Evolutionary conservation across 2,113 vertebrate species (phyloP).

Genomic region (Pedionomus torquatus): DNA sequence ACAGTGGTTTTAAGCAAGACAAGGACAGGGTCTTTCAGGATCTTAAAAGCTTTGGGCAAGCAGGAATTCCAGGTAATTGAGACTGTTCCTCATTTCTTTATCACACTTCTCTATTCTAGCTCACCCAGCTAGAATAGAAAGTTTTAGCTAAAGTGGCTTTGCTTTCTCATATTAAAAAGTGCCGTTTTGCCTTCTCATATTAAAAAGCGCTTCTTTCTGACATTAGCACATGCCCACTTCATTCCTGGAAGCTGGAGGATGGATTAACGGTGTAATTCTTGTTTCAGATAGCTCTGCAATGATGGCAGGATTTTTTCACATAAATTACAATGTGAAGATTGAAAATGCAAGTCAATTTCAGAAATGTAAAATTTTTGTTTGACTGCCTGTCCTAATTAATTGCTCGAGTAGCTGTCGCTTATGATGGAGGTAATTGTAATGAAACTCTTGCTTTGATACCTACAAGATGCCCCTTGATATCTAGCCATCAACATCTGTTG

Average conservation of each 20-base stretch:
- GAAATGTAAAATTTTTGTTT: not conserved
- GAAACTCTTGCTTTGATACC: conserved; percentile 21
- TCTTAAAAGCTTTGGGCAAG: not conserved
- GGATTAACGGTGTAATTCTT: not conserved
- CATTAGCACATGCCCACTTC: fast-evolving
- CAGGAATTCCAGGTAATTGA: not conserved
- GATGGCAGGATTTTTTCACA: not conserved
- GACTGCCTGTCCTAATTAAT: not conserved
- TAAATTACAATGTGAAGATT: not conserved
- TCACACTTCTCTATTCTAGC: not conserved
- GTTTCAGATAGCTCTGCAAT: not conserved
- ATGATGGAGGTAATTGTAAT: not conserved
- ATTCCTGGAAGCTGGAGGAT: not conserved
- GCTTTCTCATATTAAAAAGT: not conserved
- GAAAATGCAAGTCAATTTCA: not conserved
- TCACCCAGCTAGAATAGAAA: not conserved
- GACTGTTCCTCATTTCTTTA: not conserved
- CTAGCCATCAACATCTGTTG: not conserved
- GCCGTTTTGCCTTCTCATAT: not conserved
- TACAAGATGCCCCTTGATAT: conserved; percentile 1
- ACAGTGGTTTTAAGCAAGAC: not conserved
- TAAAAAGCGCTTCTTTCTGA: not conserved
- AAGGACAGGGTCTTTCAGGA: not conserved
- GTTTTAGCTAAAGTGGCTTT: not conserved
- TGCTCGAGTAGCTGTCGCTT: not conserved